These are phyloP conservation scores for Burhinus oedicnemus DNA, from an alignment of 2,113 vertebrate species.

Conservation along the genomic window DNA sequence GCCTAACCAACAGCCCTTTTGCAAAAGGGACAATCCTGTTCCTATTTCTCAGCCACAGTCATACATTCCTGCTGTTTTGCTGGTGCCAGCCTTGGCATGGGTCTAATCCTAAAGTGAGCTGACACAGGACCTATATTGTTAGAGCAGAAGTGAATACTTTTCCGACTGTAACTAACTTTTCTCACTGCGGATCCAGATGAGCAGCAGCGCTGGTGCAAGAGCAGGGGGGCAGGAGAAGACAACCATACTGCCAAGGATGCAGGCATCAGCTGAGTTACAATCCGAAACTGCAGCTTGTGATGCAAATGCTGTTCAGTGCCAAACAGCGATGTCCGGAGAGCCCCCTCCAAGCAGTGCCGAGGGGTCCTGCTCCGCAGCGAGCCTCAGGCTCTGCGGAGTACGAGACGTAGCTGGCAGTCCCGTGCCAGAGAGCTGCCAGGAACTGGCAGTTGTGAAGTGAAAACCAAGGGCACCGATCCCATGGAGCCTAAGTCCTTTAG, in stretches of 20 bases:
- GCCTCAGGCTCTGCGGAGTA: not conserved
- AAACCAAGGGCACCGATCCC: not conserved
- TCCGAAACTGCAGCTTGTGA: not conserved
- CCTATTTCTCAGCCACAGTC: not conserved
- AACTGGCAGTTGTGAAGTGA: not conserved
- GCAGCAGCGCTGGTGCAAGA: not conserved
- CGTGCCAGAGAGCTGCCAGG: not conserved
- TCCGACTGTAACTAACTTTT: not conserved
- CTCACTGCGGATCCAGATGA: not conserved
- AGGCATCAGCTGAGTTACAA: not conserved
- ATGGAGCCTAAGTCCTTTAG: not conserved
- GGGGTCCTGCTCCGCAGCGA: not conserved
- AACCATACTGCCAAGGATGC: not conserved
- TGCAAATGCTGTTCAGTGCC: not conserved
- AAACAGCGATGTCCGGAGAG: not conserved
- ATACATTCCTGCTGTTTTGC: not conserved
- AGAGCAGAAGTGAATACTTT: not conserved
- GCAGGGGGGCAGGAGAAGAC: not conserved
- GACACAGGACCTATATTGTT: not conserved
- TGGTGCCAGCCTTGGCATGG: not conserved
- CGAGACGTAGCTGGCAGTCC: not conserved
- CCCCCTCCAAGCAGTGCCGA: not conserved
- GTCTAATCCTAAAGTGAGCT: not conserved
- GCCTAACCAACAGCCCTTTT: not conserved
- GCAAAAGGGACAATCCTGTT: not conserved